Evolutionary conservation across 1,140 invertebrate species (phyloP), one percentile per base, ranked within the genome.

Genomic region (Stratiolaelaps scimitus): DNA sequence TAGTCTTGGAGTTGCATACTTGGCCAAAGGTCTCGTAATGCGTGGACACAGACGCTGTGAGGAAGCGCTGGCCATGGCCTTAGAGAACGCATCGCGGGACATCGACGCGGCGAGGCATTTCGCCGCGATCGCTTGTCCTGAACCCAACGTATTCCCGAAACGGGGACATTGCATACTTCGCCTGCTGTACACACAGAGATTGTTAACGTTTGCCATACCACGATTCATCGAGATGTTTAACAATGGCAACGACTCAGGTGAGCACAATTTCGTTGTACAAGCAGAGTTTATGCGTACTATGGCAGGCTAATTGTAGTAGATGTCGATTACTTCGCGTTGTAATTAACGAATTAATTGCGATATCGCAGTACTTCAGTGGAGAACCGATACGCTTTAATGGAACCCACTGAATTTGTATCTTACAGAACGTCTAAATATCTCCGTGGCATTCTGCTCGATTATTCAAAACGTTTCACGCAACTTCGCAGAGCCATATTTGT

Each of bases 1-100:
- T 10, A 15, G 1, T 60, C 23, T 60, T 15, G 17, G 15, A 23
- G 23, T 60, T 2, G 34, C 15, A 26, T 60, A 60, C 53, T 17
- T 60, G 15, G 53, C 53, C 26, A 60, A 60, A 60, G 53, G 53
- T 17, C 53, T 60, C 10, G 2, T 60, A 15, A 17, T 60, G 53
- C 53, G 53, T 17, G 34, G 23, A 2, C 53, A 60, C 53, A 26
- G 34, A 10, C 53, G 26, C 10, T 60, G 53, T 26, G 53, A 60
- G 20, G 34, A 15, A 26, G 26, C 34, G 13, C 26, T 60, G 2
- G 23, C 15, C 6, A 1, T 23, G 15, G 53, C 53, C 10, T 19
- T 60, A 26, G 10, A 26, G 13, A 60, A 60, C 23, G 34, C 34
- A 15, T 19, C n/a, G 2, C 26, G 10, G 17, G 1, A 17, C 2